Percentiles rank a stretch among this genome's conserved stretches.
These are phyloP conservation scores for Betta splendens DNA, from an alignment of 2,797 vertebrate genomes.

Conservation along the genomic window DNA sequence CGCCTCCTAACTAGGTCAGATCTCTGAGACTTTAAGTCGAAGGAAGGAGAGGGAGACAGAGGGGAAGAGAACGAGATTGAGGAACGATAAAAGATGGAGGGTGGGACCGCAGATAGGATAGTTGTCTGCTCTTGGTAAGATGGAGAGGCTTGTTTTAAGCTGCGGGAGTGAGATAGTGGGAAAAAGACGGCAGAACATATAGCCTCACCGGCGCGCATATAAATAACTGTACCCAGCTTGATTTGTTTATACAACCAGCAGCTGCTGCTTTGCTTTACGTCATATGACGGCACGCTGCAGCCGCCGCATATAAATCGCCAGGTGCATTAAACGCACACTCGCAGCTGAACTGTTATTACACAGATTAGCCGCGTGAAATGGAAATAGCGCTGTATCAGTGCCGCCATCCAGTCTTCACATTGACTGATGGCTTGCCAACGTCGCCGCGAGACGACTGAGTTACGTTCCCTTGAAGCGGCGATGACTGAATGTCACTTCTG, in stretches of 20 bases:
- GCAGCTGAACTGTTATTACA: constrained; percentile 39
- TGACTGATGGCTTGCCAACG: constrained; percentile 68
- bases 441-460: constrained; percentile 62
- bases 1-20: constrained; percentile 76
- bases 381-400: constrained; percentile 46
- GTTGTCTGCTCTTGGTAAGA: constrained; percentile 58
- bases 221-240: constrained; percentile 50
- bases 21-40: constrained; percentile 68
- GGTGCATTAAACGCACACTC: constrained; percentile 39
- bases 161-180: constrained; percentile 45
- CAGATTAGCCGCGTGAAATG: constrained; percentile 57
- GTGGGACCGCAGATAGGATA: constrained; percentile 53
- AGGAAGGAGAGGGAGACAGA: constrained; percentile 41
- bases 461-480: constrained; percentile 63
- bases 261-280: constrained; percentile 60
- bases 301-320: constrained; percentile 43
- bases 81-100: constrained; percentile 66
- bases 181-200: constrained; percentile 6
- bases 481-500: constrained; percentile 63
- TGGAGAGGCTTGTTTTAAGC: constrained; percentile 49
- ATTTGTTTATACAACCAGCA: constrained; percentile 60
- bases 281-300: constrained; percentile 51
- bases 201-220: constrained; percentile 24
- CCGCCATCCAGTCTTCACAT: constrained; percentile 50
- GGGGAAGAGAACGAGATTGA: constrained; percentile 61